Conservation (phyloP, 2,888 invertebrate species). For the Geotrupes spiniger region DNA sequence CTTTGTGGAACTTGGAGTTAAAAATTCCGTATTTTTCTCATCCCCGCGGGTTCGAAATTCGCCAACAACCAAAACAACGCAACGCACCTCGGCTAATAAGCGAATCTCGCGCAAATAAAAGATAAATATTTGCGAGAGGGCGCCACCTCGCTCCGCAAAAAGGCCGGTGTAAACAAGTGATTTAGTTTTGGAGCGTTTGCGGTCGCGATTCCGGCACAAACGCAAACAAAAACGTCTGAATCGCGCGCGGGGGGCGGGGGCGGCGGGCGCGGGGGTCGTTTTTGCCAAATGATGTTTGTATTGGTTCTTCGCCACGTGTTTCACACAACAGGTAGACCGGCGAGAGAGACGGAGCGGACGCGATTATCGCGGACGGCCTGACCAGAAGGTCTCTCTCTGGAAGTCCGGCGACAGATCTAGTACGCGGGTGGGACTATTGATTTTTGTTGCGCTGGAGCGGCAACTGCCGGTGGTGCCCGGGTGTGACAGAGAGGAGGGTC, state of each 20-base stretch:
- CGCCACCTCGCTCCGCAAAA: neutral
- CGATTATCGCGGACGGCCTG: neutral
- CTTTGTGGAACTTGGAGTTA: too few species aligned
- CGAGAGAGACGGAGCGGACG: neutral
- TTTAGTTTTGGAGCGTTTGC: conserved; percentile 3
- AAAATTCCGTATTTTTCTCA: too few species aligned
- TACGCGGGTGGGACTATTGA: conserved; percentile 40
- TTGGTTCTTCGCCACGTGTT: conserved; percentile 5
- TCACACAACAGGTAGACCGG: conserved; percentile 1
- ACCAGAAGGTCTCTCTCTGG: conserved; percentile 35
- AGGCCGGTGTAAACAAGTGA: conserved; percentile 13
- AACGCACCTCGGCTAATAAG: too few species aligned
- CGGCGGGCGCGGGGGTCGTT: neutral
- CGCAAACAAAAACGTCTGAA: conserved; percentile 2
- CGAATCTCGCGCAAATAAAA: too few species aligned
- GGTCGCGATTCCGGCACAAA: neutral
- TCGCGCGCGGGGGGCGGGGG: neutral
- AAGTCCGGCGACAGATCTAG: conserved; percentile 31
- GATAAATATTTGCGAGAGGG: too few species aligned
- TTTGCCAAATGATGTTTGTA: neutral
- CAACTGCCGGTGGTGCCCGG: conserved; percentile 35
- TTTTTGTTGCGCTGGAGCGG: conserved; percentile 38
- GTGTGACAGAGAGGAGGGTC: conserved; percentile 22
- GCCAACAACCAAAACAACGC: too few species aligned
- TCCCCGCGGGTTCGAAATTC: too few species aligned